Evolutionary conservation across 2,888 invertebrate genomes (phyloP).

Genomic region (Itoplectis maculator): DNA sequence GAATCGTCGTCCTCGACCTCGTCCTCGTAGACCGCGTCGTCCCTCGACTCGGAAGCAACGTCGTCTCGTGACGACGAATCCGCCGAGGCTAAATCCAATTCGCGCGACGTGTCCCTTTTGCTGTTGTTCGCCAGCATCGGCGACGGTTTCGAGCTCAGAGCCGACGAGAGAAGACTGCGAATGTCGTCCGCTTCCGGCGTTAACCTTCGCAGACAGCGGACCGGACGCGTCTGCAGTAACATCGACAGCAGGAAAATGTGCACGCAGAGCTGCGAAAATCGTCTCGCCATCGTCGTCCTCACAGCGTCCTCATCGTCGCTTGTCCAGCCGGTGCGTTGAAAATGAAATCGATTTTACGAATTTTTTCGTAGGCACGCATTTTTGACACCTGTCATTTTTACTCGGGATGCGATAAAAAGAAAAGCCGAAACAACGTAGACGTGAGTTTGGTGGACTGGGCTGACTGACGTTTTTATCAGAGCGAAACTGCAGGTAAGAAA

Average conservation of each 20-base stretch:
- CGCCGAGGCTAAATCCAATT: not conserved
- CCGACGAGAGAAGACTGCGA: conserved; percentile 46
- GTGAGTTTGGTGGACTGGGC: conserved; percentile 6
- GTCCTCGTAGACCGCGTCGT: conserved; percentile 41
- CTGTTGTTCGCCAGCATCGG: not conserved
- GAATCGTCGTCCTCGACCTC: conserved; percentile 49
- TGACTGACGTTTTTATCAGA: too few relatives aligned
- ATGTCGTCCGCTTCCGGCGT: conserved; percentile 60
- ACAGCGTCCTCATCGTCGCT: conserved; percentile 45
- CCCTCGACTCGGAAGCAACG: conserved; percentile 38
- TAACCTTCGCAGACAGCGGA: conserved; percentile 69
- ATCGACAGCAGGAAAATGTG: conserved; percentile 60
- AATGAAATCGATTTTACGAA: conserved; percentile 15
- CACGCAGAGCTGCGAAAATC: conserved; percentile 58
- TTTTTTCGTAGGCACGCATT: conserved; percentile 39
- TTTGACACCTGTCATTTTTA: conserved; percentile 50
- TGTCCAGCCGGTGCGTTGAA: not conserved
- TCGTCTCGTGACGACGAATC: conserved; percentile 1
- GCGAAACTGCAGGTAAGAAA: conserved; percentile 13
- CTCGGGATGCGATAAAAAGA: conserved; percentile 13
- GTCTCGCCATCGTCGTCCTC: conserved; percentile 67
- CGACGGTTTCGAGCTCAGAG: conserved; percentile 40
- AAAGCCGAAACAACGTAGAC: conserved; percentile 54
- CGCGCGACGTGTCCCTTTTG: conserved; percentile 49
- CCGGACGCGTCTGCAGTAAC: conserved; percentile 54